Base-by-base conservation (phyloP, 2,888 invertebrate genomes). In the Camponotus fellah region DNA sequence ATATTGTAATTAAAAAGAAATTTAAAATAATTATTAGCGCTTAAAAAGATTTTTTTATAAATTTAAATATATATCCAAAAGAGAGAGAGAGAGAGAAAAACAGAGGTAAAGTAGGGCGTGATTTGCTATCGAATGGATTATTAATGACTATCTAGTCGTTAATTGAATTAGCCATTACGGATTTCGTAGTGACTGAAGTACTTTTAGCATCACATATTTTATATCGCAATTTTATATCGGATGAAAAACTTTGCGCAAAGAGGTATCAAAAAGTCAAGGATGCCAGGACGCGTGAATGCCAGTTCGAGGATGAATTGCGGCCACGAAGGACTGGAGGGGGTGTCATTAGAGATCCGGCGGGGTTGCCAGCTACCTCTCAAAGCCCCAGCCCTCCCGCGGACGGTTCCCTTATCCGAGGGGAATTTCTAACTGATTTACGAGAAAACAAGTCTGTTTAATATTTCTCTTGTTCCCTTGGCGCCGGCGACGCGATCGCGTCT, bases 401-500 rank as follows among this genome's bases (percentile, higher is more conserved):
- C 88, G 85, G 86, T 90, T 87, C 88, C 88, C 89, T 90, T 87
- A 87, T 89, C 88, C 91, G 89, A 91, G 91, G 91, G 91, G 92
- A 91, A 93, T 93, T 93, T 92, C 94, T 93, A 93, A 93, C 94
- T 94, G 94, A 94, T 94, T 94, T 94, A 94, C 93, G 93, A 92
- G 94, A 94, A 94, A 94, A 94, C 94, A 94, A 94, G 94, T 92
- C 94, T 94, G 93, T 93, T 94, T 94, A 94, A 94, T 94, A 94
- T 94, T 94, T 94, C 93, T 92, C 92, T 91, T 89, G 87, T 90
- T 92, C 92, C 91, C 92, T 86, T 91, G 94, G 93, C 93, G 93
- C 93, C 93, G 91, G 89, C 89, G 91, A 85, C 91, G 91, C 91
- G 91, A 89, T 88, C 89, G 86, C 89, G 91, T 91, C 91, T 91